Evolutionary conservation across 1,140 invertebrate species (phyloP), one percentile per base, ranked within the genome.

Genomic region (Calycopis cecrops): DNA sequence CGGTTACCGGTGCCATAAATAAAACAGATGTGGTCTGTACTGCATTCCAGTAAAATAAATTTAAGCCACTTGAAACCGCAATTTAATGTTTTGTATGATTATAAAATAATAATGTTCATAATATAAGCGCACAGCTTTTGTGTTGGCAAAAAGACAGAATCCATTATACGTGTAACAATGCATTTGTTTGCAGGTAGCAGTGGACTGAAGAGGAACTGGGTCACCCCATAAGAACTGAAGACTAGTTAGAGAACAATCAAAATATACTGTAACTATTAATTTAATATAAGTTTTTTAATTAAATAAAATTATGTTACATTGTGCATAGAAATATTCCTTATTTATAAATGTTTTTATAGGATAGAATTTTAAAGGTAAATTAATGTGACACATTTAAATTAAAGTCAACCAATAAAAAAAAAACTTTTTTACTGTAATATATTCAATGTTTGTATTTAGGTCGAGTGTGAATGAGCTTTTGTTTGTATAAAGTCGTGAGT

Each of bases 211-310:
- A 21, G 14, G 14, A 44, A 12, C 3, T 34, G 10, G 38, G 18
- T 52, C 38, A 9, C 9, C 18, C 35, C 21, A n/a, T 10, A 50
- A 35, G 63, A 69, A 71, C 65, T 69, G 65, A 70, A 61, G 35
- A 69, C 35, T 71, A 73, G 71, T 53, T 74, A 76, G 71, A 54
- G 57, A 64, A 67, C 40, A 44, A 16, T 44, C 40, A 16, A 44
- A 17, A 44, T 44, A 44, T 44, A 44, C 40, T 17, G 40, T 44
- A 44, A 16, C 17, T 14, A 40, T 40, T 12, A 40, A 37, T n/a
- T 16, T 16, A 42, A 16, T 44, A 44, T 17, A 9, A 28, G 21
- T 28, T 28, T 28, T 28, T 28, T 28, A 28, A 28, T 28, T 28
- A 28, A 28, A 28, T 28, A 6, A 3, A 28, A 28, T 28, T 28